phyloP scores from a whole-genome alignment of 2,113 vertebrate genomes.

The Pomatorhinus ruficollis region DNA sequence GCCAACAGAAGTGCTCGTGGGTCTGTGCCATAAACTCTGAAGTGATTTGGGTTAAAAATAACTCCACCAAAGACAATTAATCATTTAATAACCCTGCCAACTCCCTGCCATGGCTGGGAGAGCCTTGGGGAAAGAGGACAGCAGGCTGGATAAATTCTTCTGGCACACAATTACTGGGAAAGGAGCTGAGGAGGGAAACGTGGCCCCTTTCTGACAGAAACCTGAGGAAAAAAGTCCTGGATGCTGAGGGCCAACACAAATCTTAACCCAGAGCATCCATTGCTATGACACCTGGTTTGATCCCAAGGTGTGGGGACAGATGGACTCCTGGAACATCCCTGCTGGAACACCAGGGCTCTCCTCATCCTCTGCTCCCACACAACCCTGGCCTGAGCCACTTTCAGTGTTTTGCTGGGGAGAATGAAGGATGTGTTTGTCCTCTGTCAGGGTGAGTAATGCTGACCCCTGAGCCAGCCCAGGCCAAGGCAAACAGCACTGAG shows the following conservation, averaged over 20 bases:
- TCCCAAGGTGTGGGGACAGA: not conserved
- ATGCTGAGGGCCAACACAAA: not conserved
- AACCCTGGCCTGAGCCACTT: not conserved
- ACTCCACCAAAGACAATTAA: constrained; percentile 20
- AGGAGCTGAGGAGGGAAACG: not conserved
- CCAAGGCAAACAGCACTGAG: constrained; percentile 26
- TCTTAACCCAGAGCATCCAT: not conserved
- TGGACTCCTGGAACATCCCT: not conserved
- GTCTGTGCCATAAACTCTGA: not conserved
- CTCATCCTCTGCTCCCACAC: not conserved
- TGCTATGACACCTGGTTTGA: not conserved
- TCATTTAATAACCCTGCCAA: constrained; percentile 34
- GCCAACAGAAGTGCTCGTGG: constrained; percentile 7
- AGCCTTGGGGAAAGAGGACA: constrained; percentile 51
- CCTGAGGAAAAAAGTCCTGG: not conserved
- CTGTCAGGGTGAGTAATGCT: constrained; percentile 14
- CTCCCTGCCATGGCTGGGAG: constrained; percentile 12
- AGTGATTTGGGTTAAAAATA: constrained; percentile 59
- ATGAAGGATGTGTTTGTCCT: constrained; percentile 28
- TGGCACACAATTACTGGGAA: constrained; percentile 12
- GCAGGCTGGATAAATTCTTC: constrained; percentile 33
- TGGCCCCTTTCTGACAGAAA: constrained; percentile 40
- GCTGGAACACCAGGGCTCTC: not conserved
- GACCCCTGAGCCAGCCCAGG: not conserved
- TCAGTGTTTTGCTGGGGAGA: not conserved